These are phyloP conservation scores for Drosophila yooni DNA, from an alignment of 2,888 invertebrate species.

Conservation along the genomic window DNA sequence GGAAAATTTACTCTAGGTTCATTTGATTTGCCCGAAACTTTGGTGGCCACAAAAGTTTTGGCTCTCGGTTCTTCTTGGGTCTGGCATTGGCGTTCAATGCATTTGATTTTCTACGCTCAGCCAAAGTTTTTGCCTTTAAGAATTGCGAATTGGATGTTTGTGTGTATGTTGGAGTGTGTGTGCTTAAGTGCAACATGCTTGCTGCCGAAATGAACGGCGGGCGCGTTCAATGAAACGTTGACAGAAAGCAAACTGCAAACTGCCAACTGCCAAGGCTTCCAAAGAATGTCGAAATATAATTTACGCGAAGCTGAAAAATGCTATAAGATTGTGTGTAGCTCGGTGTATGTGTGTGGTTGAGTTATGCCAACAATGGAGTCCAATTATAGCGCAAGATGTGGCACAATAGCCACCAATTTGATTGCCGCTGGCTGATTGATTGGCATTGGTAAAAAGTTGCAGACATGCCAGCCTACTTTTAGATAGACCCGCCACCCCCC, in stretches of 20 bases:
- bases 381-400: slow-evolving; percentile 65
- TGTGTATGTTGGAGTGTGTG: slow-evolving; percentile 34
- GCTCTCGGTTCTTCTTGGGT: slow-evolving; percentile 48
- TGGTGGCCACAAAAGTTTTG: slow-evolving; percentile 79
- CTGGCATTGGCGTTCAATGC: slow-evolving; percentile 67
- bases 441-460: slow-evolving; percentile 29
- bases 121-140: slow-evolving; percentile 61
- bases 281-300: slow-evolving; percentile 76
- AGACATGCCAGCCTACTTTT: slow-evolving; percentile 29
- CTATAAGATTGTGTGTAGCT: slow-evolving; percentile 8
- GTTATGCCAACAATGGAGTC: slow-evolving; percentile 68
- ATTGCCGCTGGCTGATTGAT: slow-evolving; percentile 52
- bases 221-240: slow-evolving; percentile 73
- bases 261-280: slow-evolving; percentile 62
- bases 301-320: slow-evolving; percentile 58
- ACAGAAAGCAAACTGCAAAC: slow-evolving; percentile 75
- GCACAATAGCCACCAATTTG: slow-evolving; percentile 65
- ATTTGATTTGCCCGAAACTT: slow-evolving; percentile 78
- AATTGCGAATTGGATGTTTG: slow-evolving; percentile 44
- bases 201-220: slow-evolving; percentile 60
- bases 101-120: slow-evolving; percentile 70
- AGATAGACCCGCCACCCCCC: neutral
- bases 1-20: slow-evolving; percentile 77
- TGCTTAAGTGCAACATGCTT: slow-evolving; percentile 75
- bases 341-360: slow-evolving; percentile 19